Percentiles rank a stretch among this genome's conserved stretches.
Conservation (phyloP, 2,888 invertebrate species). For the Hymenopus coronatus region DNA sequence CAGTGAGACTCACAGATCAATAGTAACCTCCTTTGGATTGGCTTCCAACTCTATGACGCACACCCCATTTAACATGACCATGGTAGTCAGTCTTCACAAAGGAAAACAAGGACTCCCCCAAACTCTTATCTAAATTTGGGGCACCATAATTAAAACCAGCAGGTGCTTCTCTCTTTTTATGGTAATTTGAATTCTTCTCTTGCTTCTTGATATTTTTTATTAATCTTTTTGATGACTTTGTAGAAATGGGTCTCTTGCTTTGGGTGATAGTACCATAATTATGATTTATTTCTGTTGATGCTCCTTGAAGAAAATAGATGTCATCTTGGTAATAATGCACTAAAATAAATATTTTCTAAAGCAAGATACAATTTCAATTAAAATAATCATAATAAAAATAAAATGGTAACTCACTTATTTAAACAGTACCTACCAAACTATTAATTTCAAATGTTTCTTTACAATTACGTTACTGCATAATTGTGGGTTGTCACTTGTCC, state of each 20-base stretch:
- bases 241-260: not conserved
- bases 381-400: not conserved
- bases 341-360: not conserved
- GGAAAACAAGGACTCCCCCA: constrained; percentile 42
- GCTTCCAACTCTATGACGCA: constrained; percentile 38
- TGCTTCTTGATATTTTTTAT: not conserved
- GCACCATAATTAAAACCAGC: not conserved
- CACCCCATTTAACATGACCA: constrained; percentile 43
- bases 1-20: not conserved
- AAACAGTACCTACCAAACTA: no score
- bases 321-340: not conserved
- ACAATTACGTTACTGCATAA: no score
- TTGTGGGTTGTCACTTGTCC: no score
- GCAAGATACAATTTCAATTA: not conserved
- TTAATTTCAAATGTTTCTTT: no score
- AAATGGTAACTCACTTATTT: no score
- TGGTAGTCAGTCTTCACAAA: constrained; percentile 44
- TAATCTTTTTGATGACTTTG: not conserved
- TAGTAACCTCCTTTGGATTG: not conserved
- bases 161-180: not conserved
- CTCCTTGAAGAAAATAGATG: not conserved
- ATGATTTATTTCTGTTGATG: not conserved
- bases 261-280: not conserved
- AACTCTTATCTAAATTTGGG: not conserved
- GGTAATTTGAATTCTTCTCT: not conserved